Evolutionary conservation across 2,113 vertebrate genomes (phyloP), one percentile per base, ranked within the genome.

Genomic region (Psittacara wagleri): DNA sequence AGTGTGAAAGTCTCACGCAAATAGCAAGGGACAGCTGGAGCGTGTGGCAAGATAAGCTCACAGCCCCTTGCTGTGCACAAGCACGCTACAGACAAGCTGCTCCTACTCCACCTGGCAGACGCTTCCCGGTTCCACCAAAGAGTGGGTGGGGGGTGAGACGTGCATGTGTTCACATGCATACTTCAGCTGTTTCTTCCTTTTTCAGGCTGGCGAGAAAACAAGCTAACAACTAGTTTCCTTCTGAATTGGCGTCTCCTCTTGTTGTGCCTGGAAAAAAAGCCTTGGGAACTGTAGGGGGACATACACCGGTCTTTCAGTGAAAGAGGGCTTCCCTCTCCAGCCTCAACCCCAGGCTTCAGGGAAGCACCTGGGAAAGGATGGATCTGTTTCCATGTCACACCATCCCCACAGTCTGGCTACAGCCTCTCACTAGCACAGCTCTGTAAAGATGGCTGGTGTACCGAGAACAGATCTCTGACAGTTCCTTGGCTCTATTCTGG

Each of bases 61-160:
- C 79, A 95, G 85, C 59, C 79, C 82, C 87, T 70, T 46, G 85
- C 87, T 95, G 94, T 33, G 94, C 95, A 90, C 85, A 77, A 94
- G 92, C 80, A 93, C 61, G 8, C 88, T 78, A 64, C 88, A 94
- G 88, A 83, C 85, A 92, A 92, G 86, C 94, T 94, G 94, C 85
- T 96, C 75, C 88, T 70, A 57, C 79, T 94, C 92, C 90, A 92
- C 83, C 79, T 91, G 92, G 83, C 88, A 95, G 92, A 83, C 27
- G 29, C 76, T 91, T 88, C 88, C 91, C 23, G 37, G 88, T 49
- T 93, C 67, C 83, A 88, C 27, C 46, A 4, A 59, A 31, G 75
- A 83, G 83, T 11, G 7, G 57, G 79, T 41, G 44, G n/a, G 49
- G 92, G 54, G 67, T 44, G 55, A 88, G 61, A 88, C 4, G 11